Evolutionary conservation across 92 coral and sea anemone genomes (phyloP), one percentile per base, ranked within the genome.

Genomic region (Porites cylindrica): DNA sequence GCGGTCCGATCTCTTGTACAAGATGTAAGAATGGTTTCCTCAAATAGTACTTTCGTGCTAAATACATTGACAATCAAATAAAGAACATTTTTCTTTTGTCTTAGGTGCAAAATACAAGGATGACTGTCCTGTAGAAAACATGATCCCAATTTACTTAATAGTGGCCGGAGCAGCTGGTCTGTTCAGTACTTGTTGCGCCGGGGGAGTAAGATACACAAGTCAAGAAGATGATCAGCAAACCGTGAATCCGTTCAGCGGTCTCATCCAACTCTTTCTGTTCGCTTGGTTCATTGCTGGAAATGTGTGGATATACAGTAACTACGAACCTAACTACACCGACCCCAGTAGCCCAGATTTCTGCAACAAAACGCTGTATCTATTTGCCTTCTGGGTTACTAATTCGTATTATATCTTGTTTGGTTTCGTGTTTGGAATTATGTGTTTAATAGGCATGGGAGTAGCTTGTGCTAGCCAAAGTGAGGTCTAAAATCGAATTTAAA

Each of bases 91-190:
- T 38, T 38, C 47, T 38, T 38, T 38, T 38, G 47, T 38, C 47
- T 38, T 56, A 89, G 92, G 92, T 67, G 89, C 70, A 23, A 77
- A 89, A 54, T 89, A 89, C 72, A 83, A 89, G 63, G 85, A 89
- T 52, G 85, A 89, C 43, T 83, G 89, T 24, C 92, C 92, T 20
- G 77, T 47, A 7, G 92, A 89, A 68, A 72, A 77, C 51, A 83
- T 68, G 79, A 89, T 89, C 67, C 92, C 92, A 51, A 83, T 83
- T 18, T 89, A 89, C 17, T 53, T 89, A 56, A 89, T 89, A 51
- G 92, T 83, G 51, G 74, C 76, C 24, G 92, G 92, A 17, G 74
- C 75, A 51, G 88, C 70, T n/a, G 83, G 89, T 1, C 75, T 83
- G 19, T 47, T 89, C 63, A 65, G 75, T n/a, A 89, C 54, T 70